Base-by-base conservation (phyloP, 2,888 invertebrate species). In the Cetonia aurata region DNA sequence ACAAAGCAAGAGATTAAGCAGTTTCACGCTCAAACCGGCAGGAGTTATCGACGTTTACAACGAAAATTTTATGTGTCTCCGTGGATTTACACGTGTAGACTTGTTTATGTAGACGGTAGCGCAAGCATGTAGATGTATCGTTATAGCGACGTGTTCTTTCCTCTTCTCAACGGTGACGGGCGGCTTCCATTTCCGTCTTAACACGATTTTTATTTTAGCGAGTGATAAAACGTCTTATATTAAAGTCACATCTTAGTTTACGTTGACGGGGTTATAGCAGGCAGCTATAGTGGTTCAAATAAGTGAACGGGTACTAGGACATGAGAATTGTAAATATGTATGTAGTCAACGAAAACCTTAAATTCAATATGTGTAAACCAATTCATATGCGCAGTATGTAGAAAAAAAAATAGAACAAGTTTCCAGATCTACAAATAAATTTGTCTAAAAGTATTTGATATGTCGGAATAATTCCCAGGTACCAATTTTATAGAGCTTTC, bases 21-120 rank as follows among this genome's bases (percentile, higher is more conserved):
- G 71, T 66, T 65, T 55, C 65, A 25, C 56, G 71, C 71, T 71
- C 56, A 71, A 67, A 71, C 69, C 71, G 69, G 69, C 71, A 65
- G 71, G 65, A 71, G 71, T 71, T 71, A 71, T 71, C 71, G 68
- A 69, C 71, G 71, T 71, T 71, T 69, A 71, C 65, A 71, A 53
- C 71, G 71, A 71, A 68, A 67, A 71, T 71, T 71, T 71, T 71
- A 71, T 71, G 71, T 71, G 68, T 71, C 71, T 68, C 71, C 44
- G 65, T 31, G 62, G 69, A 55, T 70, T 69, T 57, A 50, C 69
- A 65, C 69, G 71, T 71, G 53, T 65, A 71, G 37, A 65, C 62
- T 65, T 65, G 62, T 65, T 65, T 65, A 65, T 65, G 50, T 65
- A 65, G 62, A 65, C 50, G 25, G 37, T 65, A 33, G 37, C 37